Evolutionary conservation across 2,888 invertebrate species (phyloP).

Genomic region (Diloba caeruleocephala): DNA sequence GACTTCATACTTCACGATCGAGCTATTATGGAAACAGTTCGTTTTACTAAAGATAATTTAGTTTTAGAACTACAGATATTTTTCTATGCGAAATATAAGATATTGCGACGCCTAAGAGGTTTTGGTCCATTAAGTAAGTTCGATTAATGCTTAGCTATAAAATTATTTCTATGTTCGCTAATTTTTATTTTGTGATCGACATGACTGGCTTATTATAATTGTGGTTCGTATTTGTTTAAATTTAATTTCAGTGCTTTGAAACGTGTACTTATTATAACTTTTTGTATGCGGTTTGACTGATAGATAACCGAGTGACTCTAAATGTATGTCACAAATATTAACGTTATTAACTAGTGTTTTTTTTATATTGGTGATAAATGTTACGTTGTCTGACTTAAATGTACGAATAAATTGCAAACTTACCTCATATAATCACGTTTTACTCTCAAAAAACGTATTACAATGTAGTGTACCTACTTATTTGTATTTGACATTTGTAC

Average conservation of each 20-base stretch:
- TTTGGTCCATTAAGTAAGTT: constrained; percentile 64
- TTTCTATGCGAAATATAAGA: constrained; percentile 72
- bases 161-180: constrained; percentile 23
- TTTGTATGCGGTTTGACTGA: constrained; percentile 18
- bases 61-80: constrained; percentile 69
- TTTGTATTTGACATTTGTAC: background rate
- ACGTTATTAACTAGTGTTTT: background rate
- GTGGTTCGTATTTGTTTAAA: constrained; percentile 17
- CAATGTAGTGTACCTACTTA: background rate
- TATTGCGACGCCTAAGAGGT: constrained; percentile 73
- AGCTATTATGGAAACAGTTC: constrained; percentile 74
- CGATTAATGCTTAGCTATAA: constrained; percentile 48
- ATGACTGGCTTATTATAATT: constrained; percentile 32
- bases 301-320: background rate
- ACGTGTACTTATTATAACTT: constrained; percentile 19
- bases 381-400: background rate
- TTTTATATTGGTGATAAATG: background rate
- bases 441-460: background rate
- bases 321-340: constrained; percentile 32
- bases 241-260: background rate
- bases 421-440: background rate
- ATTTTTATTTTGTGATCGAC: constrained; percentile 27
- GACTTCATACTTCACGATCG: constrained; percentile 38
- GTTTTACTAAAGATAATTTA: constrained; percentile 65
- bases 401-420: background rate